Percentiles rank a stretch among this genome's conserved stretches.
Evolutionary conservation across 2,797 vertebrate genomes (phyloP).

Genomic region (Cyclura pinguis): DNA sequence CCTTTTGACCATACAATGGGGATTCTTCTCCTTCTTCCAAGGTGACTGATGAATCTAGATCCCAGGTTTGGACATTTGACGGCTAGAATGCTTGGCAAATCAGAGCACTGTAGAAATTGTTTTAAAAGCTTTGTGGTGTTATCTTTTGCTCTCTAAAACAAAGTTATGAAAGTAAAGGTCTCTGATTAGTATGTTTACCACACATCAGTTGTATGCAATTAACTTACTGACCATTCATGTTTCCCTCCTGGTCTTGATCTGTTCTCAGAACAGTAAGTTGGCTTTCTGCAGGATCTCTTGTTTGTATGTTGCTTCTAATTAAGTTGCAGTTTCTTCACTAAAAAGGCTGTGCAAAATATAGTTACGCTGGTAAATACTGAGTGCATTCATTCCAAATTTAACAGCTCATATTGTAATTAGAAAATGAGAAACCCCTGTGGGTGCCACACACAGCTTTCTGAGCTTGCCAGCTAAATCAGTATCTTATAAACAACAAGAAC

Average conservation of each 20-base stretch:
- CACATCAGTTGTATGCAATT: neutral
- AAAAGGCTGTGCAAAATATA: slow-evolving; percentile 59
- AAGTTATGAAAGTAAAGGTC: neutral
- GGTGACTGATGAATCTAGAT: slow-evolving; percentile 1
- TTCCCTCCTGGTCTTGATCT: neutral
- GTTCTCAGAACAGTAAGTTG: neutral
- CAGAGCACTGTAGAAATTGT: neutral
- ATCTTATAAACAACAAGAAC: slow-evolving; percentile 24
- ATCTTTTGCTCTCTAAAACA: neutral
- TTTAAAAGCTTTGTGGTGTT: neutral
- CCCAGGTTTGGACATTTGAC: neutral
- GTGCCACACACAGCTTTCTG: slow-evolving; percentile 46
- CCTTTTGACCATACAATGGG: neutral
- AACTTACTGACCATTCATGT: neutral
- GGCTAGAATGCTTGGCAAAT: neutral
- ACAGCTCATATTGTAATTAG: slow-evolving; percentile 63
- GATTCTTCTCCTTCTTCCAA: neutral
- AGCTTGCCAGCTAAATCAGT: slow-evolving; percentile 62
- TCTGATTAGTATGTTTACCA: neutral
- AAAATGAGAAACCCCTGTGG: slow-evolving; percentile 64
- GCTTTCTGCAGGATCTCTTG: slow-evolving; percentile 29
- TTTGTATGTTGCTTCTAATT: slow-evolving; percentile 62
- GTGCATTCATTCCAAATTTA: slow-evolving; percentile 45
- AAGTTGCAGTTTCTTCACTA: slow-evolving; percentile 63
- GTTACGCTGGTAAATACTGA: slow-evolving; percentile 32